A percentile compares a stretch with the other conserved stretches of the same genome.
These are phyloP conservation scores for Cetonia aurata DNA, from an alignment of 2,888 invertebrate species.

Conservation along the genomic window DNA sequence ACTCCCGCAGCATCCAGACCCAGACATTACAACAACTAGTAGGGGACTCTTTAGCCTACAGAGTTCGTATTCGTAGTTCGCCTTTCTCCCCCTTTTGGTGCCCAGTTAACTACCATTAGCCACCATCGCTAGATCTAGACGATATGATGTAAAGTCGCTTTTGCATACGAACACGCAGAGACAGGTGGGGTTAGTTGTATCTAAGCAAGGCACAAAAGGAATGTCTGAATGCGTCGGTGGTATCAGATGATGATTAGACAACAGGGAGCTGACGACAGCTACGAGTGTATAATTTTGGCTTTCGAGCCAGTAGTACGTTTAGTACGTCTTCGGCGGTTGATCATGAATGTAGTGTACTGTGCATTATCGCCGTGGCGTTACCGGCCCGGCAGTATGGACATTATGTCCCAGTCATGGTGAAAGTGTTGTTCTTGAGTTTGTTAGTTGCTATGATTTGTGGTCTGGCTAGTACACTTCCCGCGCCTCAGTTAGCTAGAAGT, in stretches of 20 bases:
- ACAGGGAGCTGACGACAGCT: constrained; percentile 54
- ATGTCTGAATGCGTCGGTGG: constrained; percentile 45
- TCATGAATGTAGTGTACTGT: constrained; percentile 59
- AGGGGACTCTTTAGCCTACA: constrained; percentile 40
- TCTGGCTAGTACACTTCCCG: constrained; percentile 63
- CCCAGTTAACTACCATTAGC: constrained; percentile 21
- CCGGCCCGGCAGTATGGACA: constrained; percentile 61
- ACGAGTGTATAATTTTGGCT: constrained; percentile 65
- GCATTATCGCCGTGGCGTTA: constrained; percentile 67
- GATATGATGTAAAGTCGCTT: constrained; percentile 36
- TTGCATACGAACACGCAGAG: constrained; percentile 20
- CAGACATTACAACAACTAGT: constrained; percentile 9
- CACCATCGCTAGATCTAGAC: constrained; percentile 34
- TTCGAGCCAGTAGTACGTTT: constrained; percentile 67
- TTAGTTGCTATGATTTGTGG: constrained; percentile 66
- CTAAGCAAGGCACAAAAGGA: constrained; percentile 38
- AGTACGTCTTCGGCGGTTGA: constrained; percentile 56
- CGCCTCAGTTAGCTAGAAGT: constrained; percentile 56
- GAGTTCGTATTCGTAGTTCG: no score
- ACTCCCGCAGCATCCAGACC: constrained; percentile 40
- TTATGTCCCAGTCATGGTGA: constrained; percentile 68
- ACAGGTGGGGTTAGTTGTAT: constrained; percentile 41
- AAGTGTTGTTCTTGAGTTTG: constrained; percentile 67
- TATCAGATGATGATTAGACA: constrained; percentile 44
- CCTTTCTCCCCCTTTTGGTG: constrained; percentile 38